Evolutionary conservation across 2,888 invertebrate species (phyloP), one percentile per base, ranked within the genome.

Genomic region (Galerucella calmariensis): DNA sequence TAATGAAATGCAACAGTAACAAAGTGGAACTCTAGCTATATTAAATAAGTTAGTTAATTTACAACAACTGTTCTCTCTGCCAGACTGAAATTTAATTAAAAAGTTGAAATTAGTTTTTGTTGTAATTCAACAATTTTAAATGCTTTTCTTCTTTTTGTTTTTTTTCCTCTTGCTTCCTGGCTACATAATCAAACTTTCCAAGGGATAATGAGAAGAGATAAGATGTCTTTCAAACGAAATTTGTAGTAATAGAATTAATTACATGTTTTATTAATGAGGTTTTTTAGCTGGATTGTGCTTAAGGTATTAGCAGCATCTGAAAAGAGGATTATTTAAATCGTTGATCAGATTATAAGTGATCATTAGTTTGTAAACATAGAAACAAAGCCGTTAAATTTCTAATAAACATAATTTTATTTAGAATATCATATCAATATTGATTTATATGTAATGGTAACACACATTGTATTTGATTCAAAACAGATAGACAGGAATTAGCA

Each of bases 101-200:
- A 87, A 87, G 87, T 87, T 87, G 80, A 85, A 87, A 87, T 87
- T 86, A 87, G 86, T 87, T 87, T 87, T 87, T 87, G 86, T 86
- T 86, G 86, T 87, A 87, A 87, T 86, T 87, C 85, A 82, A 81
- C 84, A 83, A 86, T 87, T 86, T 87, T 84, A 85, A 84, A 86
- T 85, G 83, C 66, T 72, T 63, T 59, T 84, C 82, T 82, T 82
- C 84, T 83, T 70, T 73, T 73, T 48, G 53, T 16, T 44, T 70
- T 73, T 73, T 62, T 16, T 44, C 20, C 24, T 27, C 24, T 27
- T 51, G 12, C 56, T 71, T 56, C 71, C 20, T 58, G 4, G 12
- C 41, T 72, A 66, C 83, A 82, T 82, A 83, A 85, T 84, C 83
- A 83, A 84, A 85, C 82, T 84, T 85, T 83, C 81, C 77, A 70